Evolutionary conservation across 2,113 vertebrate species (phyloP), one percentile per base, ranked within the genome.

Genomic region (Synodontis membranacea): DNA sequence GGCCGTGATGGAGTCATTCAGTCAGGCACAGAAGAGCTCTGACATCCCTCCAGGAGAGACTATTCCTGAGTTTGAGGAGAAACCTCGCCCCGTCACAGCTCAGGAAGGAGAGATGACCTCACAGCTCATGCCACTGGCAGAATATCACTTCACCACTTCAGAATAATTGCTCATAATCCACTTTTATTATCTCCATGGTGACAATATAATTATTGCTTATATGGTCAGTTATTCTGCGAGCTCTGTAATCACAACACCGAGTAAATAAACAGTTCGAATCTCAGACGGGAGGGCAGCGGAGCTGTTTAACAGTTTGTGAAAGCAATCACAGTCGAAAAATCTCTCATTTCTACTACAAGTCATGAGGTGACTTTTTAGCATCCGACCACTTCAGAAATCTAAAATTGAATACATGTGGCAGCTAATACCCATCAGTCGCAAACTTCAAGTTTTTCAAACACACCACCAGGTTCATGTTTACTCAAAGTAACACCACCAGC

Each of bases 31-130:
- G 3, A 93, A 84, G 72, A 93, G 90, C 81, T 81, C 91, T 23
- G 80, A 90, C 72, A 86, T 94, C 82, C 94, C 93, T 72, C 37
- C 88, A 44, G 94, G 93, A 84, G 86, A 95, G 76, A 92, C 90
- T 54, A 62, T 93, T 90, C 94, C 92, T 80, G 92, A 95, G 90
- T 95, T 95, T 86, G 79, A 92, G 87, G 92, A 93, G 89, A 96
- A 94, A 81, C 91, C 91, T 83, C 90, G 52, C 5, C 93, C 87
- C 0, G 31, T 94, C 84, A 88, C 91, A 15, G 87, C 89, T 4
- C 39, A 82, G 0, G 0, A 95, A 80, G 90, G 92, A 96, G 75
- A 89, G 88, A 87, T 37, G 79, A 87, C 5, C 1, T 0, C 15
- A 79, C 44, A 52, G 10, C 42, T 46, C 25, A 54, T 17, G 21